A percentile compares a stretch with the other conserved stretches of the same genome.
These are phyloP conservation scores for Ptychadena robeensis DNA, from an alignment of 2,797 vertebrate species.

Conservation along the genomic window DNA sequence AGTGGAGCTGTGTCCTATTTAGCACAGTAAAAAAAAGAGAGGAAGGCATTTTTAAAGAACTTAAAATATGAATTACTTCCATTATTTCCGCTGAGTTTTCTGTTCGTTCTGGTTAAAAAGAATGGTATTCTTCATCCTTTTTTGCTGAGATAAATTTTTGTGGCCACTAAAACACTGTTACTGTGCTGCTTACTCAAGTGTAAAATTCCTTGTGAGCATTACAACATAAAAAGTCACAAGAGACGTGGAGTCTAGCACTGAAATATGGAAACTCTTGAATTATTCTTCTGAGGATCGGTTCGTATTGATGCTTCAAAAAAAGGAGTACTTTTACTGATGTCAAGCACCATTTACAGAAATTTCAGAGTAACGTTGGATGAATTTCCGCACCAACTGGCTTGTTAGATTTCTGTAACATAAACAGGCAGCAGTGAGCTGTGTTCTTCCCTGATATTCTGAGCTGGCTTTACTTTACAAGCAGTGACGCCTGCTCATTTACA, in stretches of 20 bases:
- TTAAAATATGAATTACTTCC: conserved; percentile 37
- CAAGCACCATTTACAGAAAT: conserved; percentile 73
- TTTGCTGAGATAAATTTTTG: conserved; percentile 45
- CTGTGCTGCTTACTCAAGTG: conserved; percentile 51
- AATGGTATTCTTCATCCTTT: conserved; percentile 39
- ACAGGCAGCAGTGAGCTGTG: conserved; percentile 27
- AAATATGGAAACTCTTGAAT: conserved; percentile 68
- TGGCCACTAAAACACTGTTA: conserved; percentile 50
- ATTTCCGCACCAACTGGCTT: conserved; percentile 40
- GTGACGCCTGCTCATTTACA: conserved; percentile 42
- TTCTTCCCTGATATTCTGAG: conserved; percentile 35
- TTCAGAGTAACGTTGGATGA: conserved; percentile 63
- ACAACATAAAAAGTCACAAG: conserved; percentile 65
- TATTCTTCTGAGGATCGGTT: conserved; percentile 69
- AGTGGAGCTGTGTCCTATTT: conserved; percentile 12
- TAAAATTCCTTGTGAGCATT: conserved; percentile 63
- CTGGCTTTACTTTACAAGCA: conserved; percentile 45
- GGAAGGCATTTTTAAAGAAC: conserved; percentile 34
- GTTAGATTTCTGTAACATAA: conserved; percentile 51
- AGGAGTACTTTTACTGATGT: conserved; percentile 69
- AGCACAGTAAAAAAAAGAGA: conserved; percentile 17
- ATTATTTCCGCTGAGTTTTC: conserved; percentile 42
- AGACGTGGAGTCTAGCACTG: conserved; percentile 67
- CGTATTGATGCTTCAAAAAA: conserved; percentile 68
- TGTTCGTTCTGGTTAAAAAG: conserved; percentile 31